Evolutionary conservation across 1,140 invertebrate genomes (phyloP).

Genomic region (Camponotus floridanus): DNA sequence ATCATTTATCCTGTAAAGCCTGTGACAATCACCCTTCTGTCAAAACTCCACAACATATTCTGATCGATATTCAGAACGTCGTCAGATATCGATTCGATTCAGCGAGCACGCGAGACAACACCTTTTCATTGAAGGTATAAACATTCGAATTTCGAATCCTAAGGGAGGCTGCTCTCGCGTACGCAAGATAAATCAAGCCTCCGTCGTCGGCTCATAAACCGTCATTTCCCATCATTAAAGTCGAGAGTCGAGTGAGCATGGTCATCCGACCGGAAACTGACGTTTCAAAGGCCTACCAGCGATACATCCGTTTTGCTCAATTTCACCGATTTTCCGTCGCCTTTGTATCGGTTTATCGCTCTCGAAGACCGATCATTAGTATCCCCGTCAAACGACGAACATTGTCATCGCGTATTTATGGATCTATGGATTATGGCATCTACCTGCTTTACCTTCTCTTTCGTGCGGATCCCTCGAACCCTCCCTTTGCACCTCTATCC

Average conservation of each 20-base stretch:
- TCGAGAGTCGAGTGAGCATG: constrained; percentile 64
- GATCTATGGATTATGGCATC: too few species aligned
- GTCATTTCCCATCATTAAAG: constrained; percentile 83
- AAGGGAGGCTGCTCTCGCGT: constrained; percentile 14
- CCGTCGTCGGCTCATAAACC: constrained; percentile 78
- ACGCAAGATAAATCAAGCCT: constrained; percentile 75
- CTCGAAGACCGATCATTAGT: constrained; percentile 79
- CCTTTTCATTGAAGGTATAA: constrained; percentile 44
- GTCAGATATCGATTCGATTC: constrained; percentile 33
- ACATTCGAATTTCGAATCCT: constrained; percentile 9
- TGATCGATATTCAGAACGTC: constrained; percentile 62
- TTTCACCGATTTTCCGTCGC: constrained; percentile 81
- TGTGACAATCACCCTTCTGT: constrained; percentile 33
- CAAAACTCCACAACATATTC: constrained; percentile 16
- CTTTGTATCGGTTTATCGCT: constrained; percentile 79
- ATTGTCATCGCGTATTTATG: constrained; percentile 79
- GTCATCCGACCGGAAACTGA: constrained; percentile 78
- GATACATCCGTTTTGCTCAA: constrained; percentile 80
- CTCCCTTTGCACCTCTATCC: neutral
- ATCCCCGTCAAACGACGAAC: constrained; percentile 78
- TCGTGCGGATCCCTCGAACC: neutral
- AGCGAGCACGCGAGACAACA: constrained; percentile 16
- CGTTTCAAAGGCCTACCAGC: constrained; percentile 75
- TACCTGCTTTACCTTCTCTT: constrained; percentile 66
- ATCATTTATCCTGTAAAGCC: constrained; percentile 60